A percentile compares a stretch with the other conserved stretches of the same genome.
Conservation (phyloP, 2,888 invertebrate genomes). For the Phoronis australis region DNA sequence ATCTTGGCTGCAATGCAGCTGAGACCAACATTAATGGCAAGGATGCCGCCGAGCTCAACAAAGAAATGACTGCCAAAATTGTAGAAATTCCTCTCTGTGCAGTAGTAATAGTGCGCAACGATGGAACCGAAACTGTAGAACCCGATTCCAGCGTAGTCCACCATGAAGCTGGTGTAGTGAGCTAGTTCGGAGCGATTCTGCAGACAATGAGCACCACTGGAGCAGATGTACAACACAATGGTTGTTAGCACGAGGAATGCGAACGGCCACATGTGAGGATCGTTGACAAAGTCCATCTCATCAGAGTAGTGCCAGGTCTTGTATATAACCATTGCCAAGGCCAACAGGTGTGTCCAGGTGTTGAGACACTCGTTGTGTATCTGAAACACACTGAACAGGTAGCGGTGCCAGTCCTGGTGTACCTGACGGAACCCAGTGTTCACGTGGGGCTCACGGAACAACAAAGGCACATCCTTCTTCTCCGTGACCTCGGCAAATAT, state of each 20-base stretch:
- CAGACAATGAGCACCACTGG: slow-evolving; percentile 43
- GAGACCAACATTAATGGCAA: slow-evolving; percentile 35
- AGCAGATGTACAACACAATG: slow-evolving; percentile 38
- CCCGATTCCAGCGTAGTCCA: slow-evolving; percentile 51
- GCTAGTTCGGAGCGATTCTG: slow-evolving; percentile 42
- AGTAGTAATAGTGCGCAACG: slow-evolving; percentile 45
- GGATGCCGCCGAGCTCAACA: slow-evolving; percentile 33
- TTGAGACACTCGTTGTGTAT: slow-evolving; percentile 50
- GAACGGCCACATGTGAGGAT: slow-evolving; percentile 47
- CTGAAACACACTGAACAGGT: slow-evolving; percentile 43
- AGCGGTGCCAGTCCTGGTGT: slow-evolving; percentile 45
- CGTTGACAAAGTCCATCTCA: slow-evolving; percentile 35
- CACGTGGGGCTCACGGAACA: slow-evolving; percentile 48
- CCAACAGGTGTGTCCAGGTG: slow-evolving; percentile 46
- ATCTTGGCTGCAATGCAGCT: slow-evolving; percentile 44
- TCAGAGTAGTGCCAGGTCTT: slow-evolving; percentile 24
- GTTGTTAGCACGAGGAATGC: slow-evolving; percentile 38
- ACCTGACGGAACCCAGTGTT: slow-evolving; percentile 44
- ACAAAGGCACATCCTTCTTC: slow-evolving; percentile 37
- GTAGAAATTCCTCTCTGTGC: slow-evolving; percentile 32
- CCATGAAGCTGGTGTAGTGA: slow-evolving; percentile 50
- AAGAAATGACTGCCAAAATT: slow-evolving; percentile 23
- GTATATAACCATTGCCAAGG: slow-evolving; percentile 23
- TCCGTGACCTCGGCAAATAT: too few species aligned
- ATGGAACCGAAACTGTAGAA: slow-evolving; percentile 50